Evolutionary conservation across 2,888 invertebrate genomes (phyloP).

Genomic region (Acanthosepion esculentum): DNA sequence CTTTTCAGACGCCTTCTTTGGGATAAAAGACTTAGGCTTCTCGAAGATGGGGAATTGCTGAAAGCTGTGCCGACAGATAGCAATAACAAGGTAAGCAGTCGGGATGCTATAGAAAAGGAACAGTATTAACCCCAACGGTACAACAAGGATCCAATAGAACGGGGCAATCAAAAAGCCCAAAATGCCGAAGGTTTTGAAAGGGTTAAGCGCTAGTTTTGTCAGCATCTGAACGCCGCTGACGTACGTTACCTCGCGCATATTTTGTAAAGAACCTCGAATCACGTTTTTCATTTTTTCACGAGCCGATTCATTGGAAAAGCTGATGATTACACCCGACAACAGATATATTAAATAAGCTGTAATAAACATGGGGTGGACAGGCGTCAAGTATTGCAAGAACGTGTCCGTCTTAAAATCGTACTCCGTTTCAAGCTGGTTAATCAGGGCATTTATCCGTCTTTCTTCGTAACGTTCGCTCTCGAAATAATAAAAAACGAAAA

Average conservation of each 20-base stretch:
- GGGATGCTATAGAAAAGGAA: slow-evolving; percentile 70
- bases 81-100: slow-evolving; percentile 62
- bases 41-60: neutral
- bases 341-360: slow-evolving; percentile 68
- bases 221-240: slow-evolving; percentile 67
- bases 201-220: slow-evolving; percentile 67
- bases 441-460: slow-evolving; percentile 56
- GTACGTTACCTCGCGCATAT: slow-evolving; percentile 68
- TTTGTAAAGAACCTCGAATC: slow-evolving; percentile 65
- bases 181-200: slow-evolving; percentile 70
- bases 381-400: slow-evolving; percentile 69
- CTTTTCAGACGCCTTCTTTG: neutral
- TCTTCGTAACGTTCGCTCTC: slow-evolving; percentile 67
- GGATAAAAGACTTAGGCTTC: neutral
- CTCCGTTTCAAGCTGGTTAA: slow-evolving; percentile 56
- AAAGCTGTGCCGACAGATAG: neutral
- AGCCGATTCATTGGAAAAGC: slow-evolving; percentile 59
- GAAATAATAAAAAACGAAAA: slow-evolving; percentile 69
- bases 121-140: slow-evolving; percentile 63
- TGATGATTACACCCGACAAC: slow-evolving; percentile 63
- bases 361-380: slow-evolving; percentile 69
- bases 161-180: slow-evolving; percentile 66
- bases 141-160: slow-evolving; percentile 62
- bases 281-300: slow-evolving; percentile 66
- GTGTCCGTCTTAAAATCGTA: slow-evolving; percentile 67